Conservation (phyloP, 2,888 invertebrate genomes). For the Parthenolecanium corni region DNA sequence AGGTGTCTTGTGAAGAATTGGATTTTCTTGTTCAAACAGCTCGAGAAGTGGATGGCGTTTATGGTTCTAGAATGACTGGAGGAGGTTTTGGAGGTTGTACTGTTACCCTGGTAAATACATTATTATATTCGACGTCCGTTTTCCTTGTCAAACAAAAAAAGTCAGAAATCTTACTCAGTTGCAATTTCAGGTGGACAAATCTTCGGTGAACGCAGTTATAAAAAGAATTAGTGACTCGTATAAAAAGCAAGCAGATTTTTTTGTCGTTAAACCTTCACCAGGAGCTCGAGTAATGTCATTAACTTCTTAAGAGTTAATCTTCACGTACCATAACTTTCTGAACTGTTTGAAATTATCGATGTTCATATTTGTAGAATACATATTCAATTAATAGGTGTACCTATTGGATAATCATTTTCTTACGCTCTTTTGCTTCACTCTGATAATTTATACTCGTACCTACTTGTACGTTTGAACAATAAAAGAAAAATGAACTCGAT, state of each 20-base stretch:
- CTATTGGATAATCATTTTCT: too few relatives aligned
- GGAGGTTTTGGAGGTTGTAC: constrained; percentile 87
- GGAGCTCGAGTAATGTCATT: constrained; percentile 7
- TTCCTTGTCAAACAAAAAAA: background rate
- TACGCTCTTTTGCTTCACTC: too few relatives aligned
- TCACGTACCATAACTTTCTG: too few relatives aligned
- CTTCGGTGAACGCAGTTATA: constrained; percentile 25
- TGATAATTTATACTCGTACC: too few relatives aligned
- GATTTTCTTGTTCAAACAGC: constrained; percentile 70
- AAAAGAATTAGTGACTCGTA: constrained; percentile 22
- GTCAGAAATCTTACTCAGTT: background rate
- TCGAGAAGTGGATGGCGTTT: constrained; percentile 61
- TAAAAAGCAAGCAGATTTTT: constrained; percentile 27
- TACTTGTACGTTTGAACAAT: too few relatives aligned
- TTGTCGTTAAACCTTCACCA: constrained; percentile 24
- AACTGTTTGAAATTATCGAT: too few relatives aligned
- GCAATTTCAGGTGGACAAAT: constrained; percentile 18
- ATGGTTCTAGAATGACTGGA: constrained; percentile 83
- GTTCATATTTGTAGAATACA: too few relatives aligned
- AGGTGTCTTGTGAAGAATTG: constrained; percentile 80
- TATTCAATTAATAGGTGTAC: too few relatives aligned
- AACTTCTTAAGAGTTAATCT: too few relatives aligned
- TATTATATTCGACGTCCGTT: background rate
- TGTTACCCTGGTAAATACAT: constrained; percentile 56
- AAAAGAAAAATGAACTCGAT: too few relatives aligned